Conservation (phyloP, 2,797 vertebrate genomes). For the Podarcis lilfordi region DNA sequence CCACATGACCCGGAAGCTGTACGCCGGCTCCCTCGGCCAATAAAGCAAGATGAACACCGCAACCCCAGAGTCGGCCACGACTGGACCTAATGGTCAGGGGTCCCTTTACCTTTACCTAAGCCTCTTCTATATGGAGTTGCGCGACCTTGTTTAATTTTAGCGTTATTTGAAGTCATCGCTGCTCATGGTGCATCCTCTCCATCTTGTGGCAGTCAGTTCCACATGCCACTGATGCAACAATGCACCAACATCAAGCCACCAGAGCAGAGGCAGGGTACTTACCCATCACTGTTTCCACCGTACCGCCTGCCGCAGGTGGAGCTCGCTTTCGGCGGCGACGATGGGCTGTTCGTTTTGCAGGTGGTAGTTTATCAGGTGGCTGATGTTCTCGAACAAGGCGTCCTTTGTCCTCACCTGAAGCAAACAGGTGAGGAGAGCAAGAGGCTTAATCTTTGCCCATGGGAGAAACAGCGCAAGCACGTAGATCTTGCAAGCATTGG, state of each 20-base stretch:
- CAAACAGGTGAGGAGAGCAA: not conserved
- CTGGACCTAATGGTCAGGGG: too few relatives aligned
- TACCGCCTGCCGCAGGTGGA: constrained; percentile 92
- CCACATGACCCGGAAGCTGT: too few relatives aligned
- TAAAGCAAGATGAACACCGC: too few relatives aligned
- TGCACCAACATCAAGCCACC: too few relatives aligned
- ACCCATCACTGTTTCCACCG: constrained; percentile 83
- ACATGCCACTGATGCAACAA: not conserved
- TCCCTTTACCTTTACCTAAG: too few relatives aligned
- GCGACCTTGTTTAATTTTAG: too few relatives aligned
- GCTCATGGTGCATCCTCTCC: not conserved
- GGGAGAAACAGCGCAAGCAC: not conserved
- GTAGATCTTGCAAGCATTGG: not conserved
- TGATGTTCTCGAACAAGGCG: constrained; percentile 96
- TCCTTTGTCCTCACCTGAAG: constrained; percentile 95
- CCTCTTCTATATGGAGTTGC: too few relatives aligned
- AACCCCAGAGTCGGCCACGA: too few relatives aligned
- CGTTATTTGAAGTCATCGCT: too few relatives aligned
- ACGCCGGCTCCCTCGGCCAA: too few relatives aligned
- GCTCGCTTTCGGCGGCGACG: constrained; percentile 92
- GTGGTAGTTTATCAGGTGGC: constrained; percentile 95
- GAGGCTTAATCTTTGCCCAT: rapidly evolving
- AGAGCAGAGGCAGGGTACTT: too few relatives aligned
- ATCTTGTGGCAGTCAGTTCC: not conserved
- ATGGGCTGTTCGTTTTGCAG: constrained; percentile 93